Evolutionary conservation across 1,140 invertebrate species (phyloP).

Genomic region (Nomia melanderi): DNA sequence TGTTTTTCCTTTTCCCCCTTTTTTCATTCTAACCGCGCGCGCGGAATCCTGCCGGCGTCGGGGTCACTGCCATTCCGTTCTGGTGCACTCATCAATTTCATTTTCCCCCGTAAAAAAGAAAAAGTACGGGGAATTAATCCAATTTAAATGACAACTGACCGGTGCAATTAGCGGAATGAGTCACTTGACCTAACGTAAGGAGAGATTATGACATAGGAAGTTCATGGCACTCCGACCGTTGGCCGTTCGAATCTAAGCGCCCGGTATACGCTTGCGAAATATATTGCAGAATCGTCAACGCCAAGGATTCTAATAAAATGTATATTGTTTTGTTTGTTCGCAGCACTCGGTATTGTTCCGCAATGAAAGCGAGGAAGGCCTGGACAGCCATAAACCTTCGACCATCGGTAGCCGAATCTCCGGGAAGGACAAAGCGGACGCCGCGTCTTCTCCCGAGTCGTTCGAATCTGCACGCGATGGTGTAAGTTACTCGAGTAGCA

Average conservation of each 20-base stretch:
- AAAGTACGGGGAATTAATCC: slow-evolving; percentile 64
- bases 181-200: slow-evolving; percentile 64
- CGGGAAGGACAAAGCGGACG: slow-evolving; percentile 74
- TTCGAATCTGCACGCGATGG: slow-evolving; percentile 97
- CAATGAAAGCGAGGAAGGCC: slow-evolving; percentile 84
- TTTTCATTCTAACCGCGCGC: background rate
- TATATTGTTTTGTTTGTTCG: too few relatives aligned
- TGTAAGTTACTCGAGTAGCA: slow-evolving; percentile 78
- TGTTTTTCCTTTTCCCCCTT: background rate
- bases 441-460: slow-evolving; percentile 91
- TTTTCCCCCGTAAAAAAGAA: slow-evolving; percentile 41
- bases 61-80: slow-evolving; percentile 43
- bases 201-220: slow-evolving; percentile 57
- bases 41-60: slow-evolving; percentile 1
- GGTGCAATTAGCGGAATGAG: slow-evolving; percentile 68
- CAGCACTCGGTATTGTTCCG: slow-evolving; percentile 93
- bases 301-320: too few relatives aligned
- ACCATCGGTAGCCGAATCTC: slow-evolving; percentile 73
- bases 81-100: slow-evolving; percentile 51
- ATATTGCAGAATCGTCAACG: too few relatives aligned
- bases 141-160: slow-evolving; percentile 65
- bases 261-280: background rate
- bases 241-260: slow-evolving; percentile 20
- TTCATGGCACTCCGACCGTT: slow-evolving; percentile 24
- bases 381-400: slow-evolving; percentile 78